Evolutionary conservation across 2,797 vertebrate species (phyloP), one percentile per base, ranked within the genome.

Genomic region (Gallinago nigripennis): DNA sequence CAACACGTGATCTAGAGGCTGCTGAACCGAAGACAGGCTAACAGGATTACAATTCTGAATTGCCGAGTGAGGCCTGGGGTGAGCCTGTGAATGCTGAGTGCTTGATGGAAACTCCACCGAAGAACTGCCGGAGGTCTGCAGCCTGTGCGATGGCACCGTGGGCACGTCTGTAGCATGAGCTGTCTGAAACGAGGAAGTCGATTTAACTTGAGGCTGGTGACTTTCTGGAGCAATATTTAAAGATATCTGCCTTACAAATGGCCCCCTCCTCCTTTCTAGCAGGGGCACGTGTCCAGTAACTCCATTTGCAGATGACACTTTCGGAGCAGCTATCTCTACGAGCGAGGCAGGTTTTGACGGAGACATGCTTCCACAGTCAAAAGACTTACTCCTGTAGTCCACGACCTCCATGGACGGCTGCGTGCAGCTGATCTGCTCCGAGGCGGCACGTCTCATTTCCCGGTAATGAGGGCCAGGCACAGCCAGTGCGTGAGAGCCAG

Each of bases 381-480:
- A 99, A 7, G 99, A 99, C 91, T 99, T 99, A 97, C 99, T 99
- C 95, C 99, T 98, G 87, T 99, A 98, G 79, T 99, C 99, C 69
- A 98, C 98, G 51, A 99, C 98, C 89, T 99, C 99, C 97, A 99
- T 98, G 0, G 99, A 99, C 0, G 98, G 98, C 71, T 99, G 99
- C 1, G 98, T 98, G 82, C 98, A 99, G 87, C 97, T 99, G 88
- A 99, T 99, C 91, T 99, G 99, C 88, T 99, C 99, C 0, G 99
- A 99, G 7, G 98, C 99, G 0, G 99, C 98, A 39, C 99, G 99
- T 92, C 99, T 98, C 99, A 99, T 99, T 93, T 99, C 98, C 76
- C 98, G 97, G 81, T 95, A 98, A 69, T 94, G 96, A 95, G 96
- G 58, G 31, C 98, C 98, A 41, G 99, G 99, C n/a, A 99, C 98